Percentiles rank a stretch among this genome's conserved stretches.
These are phyloP conservation scores for Sphaeridia pumilis DNA, from an alignment of 2,888 invertebrate genomes.

Conservation along the genomic window DNA sequence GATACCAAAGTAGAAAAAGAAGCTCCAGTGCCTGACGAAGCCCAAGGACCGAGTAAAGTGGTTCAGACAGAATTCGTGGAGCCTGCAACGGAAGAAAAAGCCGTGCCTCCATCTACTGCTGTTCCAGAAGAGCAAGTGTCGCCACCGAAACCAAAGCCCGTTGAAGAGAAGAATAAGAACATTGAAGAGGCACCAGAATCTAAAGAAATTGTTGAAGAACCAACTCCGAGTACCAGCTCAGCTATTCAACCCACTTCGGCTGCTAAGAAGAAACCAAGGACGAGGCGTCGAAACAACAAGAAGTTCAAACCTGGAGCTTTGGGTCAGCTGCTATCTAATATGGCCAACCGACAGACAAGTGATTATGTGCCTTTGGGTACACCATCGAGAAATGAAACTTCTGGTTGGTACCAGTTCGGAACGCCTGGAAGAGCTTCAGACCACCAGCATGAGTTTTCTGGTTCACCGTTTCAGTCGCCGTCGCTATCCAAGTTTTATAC, in stretches of 20 bases:
- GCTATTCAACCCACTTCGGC: neutral
- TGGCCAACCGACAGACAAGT: conserved; percentile 16
- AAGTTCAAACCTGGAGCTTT: neutral
- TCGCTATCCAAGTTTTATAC: conserved; percentile 25
- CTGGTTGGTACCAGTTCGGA: conserved; percentile 17
- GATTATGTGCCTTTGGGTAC: conserved; percentile 29
- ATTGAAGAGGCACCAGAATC: neutral
- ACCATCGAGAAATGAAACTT: conserved; percentile 2
- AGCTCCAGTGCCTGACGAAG: neutral
- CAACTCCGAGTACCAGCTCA: neutral
- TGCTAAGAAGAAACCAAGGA: neutral
- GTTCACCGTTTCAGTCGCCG: conserved; percentile 29
- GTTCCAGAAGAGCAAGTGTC: neutral
- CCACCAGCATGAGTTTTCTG: conserved; percentile 15
- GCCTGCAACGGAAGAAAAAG: neutral
- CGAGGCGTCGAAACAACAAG: neutral
- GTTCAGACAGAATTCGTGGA: neutral
- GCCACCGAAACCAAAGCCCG: neutral
- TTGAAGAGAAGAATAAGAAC: neutral
- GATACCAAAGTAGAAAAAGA: conserved; percentile 2
- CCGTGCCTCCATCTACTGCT: neutral
- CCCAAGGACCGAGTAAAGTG: neutral
- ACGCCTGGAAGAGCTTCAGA: conserved; percentile 24
- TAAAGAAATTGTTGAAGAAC: neutral
- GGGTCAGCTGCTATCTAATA: neutral